phyloP scores from a whole-genome alignment of 2,113 vertebrate species.

The Illadopsis cleaveri region DNA sequence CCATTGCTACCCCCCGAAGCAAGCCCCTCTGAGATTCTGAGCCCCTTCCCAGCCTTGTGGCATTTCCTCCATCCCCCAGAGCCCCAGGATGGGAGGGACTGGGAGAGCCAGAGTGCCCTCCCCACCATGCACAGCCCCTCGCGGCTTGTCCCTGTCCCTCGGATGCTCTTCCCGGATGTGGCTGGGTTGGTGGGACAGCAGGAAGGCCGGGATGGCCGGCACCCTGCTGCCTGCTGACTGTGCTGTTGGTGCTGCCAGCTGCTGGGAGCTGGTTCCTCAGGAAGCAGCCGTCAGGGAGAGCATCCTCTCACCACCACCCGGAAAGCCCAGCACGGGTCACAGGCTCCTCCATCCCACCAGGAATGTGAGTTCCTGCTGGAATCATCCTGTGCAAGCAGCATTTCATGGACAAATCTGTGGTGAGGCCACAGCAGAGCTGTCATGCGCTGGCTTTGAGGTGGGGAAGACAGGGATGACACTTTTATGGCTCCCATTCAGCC shows the following conservation, averaged over 20 bases:
- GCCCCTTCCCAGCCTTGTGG: background rate
- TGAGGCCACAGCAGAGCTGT: background rate
- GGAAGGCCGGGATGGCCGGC: background rate
- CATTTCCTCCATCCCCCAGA: background rate
- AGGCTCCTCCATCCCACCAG: background rate
- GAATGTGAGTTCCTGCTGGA: background rate
- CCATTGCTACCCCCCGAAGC: background rate
- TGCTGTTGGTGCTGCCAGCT: background rate
- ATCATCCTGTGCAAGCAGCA: accelerated
- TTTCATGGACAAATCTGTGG: background rate
- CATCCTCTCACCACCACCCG: conserved; percentile 1
- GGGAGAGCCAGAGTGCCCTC: background rate
- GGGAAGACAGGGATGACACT: background rate
- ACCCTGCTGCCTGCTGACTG: conserved; percentile 2
- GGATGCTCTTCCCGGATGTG: background rate
- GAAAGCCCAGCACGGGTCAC: conserved; percentile 20
- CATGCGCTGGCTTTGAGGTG: background rate
- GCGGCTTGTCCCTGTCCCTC: accelerated
- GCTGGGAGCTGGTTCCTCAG: background rate
- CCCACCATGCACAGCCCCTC: accelerated
- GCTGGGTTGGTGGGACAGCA: background rate
- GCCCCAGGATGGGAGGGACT: background rate
- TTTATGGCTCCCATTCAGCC: background rate
- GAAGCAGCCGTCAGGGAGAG: conserved; percentile 21
- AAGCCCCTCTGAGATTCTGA: background rate